Conservation (phyloP, 2,888 invertebrate genomes). For the Cephonodes hylas region DNA sequence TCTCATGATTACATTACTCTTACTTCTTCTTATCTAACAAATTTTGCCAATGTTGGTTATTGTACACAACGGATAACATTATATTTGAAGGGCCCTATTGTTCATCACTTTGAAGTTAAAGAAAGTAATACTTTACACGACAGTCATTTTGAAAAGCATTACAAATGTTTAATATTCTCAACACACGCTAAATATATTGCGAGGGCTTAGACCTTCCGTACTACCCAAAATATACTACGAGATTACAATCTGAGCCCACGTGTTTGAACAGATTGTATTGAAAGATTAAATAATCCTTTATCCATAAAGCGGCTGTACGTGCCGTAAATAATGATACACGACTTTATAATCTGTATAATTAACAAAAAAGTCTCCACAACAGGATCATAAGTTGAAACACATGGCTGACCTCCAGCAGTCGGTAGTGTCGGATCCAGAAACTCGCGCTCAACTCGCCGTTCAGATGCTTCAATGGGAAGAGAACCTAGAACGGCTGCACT, state of each 20-base stretch:
- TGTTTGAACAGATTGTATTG: background rate
- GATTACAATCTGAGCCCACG: constrained; percentile 2
- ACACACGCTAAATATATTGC: constrained; percentile 50
- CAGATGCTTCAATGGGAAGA: constrained; percentile 99
- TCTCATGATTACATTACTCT: too few species aligned
- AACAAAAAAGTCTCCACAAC: constrained; percentile 15
- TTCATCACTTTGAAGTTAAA: constrained; percentile 16
- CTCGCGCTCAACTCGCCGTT: constrained; percentile 93
- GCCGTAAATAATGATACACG: background rate
- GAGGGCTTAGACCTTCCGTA: constrained; percentile 44
- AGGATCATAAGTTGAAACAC: constrained; percentile 98
- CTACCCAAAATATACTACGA: constrained; percentile 44
- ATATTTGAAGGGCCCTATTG: too few species aligned
- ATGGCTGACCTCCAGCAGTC: constrained; percentile 99
- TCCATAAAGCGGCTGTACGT: background rate
- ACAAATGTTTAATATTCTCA: constrained; percentile 70
- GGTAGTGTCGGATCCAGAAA: constrained; percentile 96
- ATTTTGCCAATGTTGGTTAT: too few species aligned
- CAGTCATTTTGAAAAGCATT: constrained; percentile 58
- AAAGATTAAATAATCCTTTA: background rate
- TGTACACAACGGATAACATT: too few species aligned
- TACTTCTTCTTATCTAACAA: too few species aligned
- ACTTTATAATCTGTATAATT: background rate
- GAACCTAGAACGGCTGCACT: constrained; percentile 96
- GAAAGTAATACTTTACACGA: constrained; percentile 53